A percentile compares a stretch with the other conserved stretches of the same genome.
Conservation (phyloP, 2,888 invertebrate species). For the Peribatodes rhomboidaria region DNA sequence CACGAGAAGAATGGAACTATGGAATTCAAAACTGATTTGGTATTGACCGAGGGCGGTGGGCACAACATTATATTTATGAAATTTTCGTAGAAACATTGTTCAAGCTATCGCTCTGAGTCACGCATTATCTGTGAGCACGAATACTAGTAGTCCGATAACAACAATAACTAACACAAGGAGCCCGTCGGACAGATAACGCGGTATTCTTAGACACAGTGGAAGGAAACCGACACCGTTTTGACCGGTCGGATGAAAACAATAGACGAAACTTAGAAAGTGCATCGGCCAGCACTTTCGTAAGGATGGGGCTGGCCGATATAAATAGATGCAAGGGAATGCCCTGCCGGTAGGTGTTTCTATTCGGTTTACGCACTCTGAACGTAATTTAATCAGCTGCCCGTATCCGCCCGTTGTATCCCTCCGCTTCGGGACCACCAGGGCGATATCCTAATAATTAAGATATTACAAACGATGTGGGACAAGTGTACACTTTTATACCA, state of each 20-base stretch:
- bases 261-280: constrained; percentile 42
- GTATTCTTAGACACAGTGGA: constrained; percentile 43
- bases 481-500: constrained; percentile 8
- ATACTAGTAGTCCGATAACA: constrained; percentile 63
- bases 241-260: constrained; percentile 41
- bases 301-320: constrained; percentile 35
- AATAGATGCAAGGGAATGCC: constrained; percentile 42
- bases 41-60: neutral
- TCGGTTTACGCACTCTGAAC: constrained; percentile 57
- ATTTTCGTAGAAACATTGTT: constrained; percentile 49
- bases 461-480: constrained; percentile 29
- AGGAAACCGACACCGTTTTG: constrained; percentile 36
- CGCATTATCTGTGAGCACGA: constrained; percentile 62
- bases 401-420: constrained; percentile 68
- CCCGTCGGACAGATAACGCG: constrained; percentile 46
- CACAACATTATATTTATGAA: constrained; percentile 6
- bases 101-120: constrained; percentile 60
- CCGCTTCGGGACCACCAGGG: constrained; percentile 58
- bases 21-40: constrained; percentile 22
- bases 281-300: constrained; percentile 44
- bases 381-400: constrained; percentile 79
- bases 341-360: constrained; percentile 39
- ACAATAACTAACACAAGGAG: constrained; percentile 50
- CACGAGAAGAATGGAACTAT: constrained; percentile 30
- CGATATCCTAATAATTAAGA: constrained; percentile 38